Conservation (phyloP, 2,888 invertebrate species). For the Tenthredo notha region DNA sequence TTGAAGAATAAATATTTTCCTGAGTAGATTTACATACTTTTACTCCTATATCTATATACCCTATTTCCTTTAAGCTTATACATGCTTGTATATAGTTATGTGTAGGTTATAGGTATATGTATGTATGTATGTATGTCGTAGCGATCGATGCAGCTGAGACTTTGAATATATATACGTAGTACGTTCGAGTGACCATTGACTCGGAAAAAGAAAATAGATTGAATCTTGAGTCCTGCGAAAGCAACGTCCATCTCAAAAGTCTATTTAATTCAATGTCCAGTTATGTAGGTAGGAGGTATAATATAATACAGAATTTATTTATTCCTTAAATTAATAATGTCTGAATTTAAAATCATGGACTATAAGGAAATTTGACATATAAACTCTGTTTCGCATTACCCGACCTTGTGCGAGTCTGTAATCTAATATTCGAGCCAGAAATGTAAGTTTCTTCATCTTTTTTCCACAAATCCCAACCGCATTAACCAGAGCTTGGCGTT, state of each 20-base stretch:
- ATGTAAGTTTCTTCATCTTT: not conserved
- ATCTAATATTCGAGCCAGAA: not conserved
- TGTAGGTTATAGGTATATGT: not conserved
- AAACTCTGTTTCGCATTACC: not conserved
- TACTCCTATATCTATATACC: not conserved
- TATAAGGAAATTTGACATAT: not conserved
- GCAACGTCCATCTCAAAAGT: not conserved
- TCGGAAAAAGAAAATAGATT: constrained; percentile 28
- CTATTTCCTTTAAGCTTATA: not conserved
- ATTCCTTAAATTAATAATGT: not conserved
- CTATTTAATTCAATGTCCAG: not conserved
- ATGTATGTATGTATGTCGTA: not conserved
- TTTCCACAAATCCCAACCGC: not conserved
- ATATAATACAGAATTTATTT: not conserved
- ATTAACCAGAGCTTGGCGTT: constrained; percentile 3
- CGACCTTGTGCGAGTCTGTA: not conserved
- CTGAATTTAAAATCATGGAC: not conserved
- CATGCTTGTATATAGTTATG: not conserved
- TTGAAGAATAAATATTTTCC: not conserved
- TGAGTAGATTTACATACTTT: not conserved
- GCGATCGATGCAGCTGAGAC: constrained; percentile 28
- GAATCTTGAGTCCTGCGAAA: not conserved
- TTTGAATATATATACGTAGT: constrained; percentile 14
- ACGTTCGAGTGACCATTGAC: constrained; percentile 34
- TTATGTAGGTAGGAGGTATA: not conserved